Evolutionary conservation across 2,797 vertebrate genomes (phyloP), one percentile per base, ranked within the genome.

Genomic region (Cottoperca gobio): DNA sequence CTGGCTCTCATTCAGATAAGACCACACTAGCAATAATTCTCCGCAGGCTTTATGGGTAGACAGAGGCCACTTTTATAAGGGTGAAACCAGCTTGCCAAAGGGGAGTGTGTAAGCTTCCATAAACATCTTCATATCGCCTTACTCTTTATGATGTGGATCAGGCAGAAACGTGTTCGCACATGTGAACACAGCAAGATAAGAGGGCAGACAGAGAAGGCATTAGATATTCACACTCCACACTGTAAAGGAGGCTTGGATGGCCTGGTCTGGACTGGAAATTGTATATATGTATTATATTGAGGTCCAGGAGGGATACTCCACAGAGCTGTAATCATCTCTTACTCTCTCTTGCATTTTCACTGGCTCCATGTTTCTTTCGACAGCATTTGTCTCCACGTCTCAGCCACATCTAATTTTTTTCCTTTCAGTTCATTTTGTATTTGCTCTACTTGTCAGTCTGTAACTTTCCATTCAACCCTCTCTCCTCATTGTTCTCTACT

Each of bases 71-170:
- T 84, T 90, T 91, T 83, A 92, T 78, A 85, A 88, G 88, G 85
- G 84, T 39, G 52, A 69, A 54, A 45, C 48, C 71, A 33, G 72
- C 81, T 69, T 65, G 88, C 88, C 83, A 87, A 88, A 86, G 86
- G 88, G 73, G 88, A 91, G 89, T 85, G 76, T 83, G 81, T 82
- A 73, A 54, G 46, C 83, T 79, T 82, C 84, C 79, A 90, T 92
- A 92, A 94, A 93, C 21, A 83, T 91, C 86, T 87, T 71, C 77
- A 84, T 92, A 92, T 93, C 87, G 92, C 90, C 77, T 52, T 60
- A 28, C 70, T 78, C 86, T 89, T 90, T 90, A 91, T 82, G 83
- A 91, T 50, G 82, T 80, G 78, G 64, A 77, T 86, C 81, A 40
- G 77, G 76, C 48, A 66, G 80, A 83, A 84, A 89, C 71, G 69